Conservation (phyloP, 2,888 invertebrate species). For the Chalcosyrphus nemorum region DNA sequence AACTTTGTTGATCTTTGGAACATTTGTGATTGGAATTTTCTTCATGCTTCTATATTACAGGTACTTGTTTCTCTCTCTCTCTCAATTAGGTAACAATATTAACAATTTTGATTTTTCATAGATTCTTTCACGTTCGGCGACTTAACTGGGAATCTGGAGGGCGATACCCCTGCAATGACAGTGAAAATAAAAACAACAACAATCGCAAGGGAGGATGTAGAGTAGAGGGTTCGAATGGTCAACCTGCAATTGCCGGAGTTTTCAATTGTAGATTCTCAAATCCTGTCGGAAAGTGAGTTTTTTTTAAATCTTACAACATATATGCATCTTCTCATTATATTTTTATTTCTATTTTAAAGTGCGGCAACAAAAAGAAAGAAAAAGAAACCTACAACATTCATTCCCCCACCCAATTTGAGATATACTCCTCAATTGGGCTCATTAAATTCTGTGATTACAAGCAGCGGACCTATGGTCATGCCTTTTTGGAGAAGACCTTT, state of each 20-base stretch:
- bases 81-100: background rate
- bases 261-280: slow-evolving; percentile 94
- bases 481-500: slow-evolving; percentile 90
- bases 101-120: slow-evolving; percentile 79
- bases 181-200: slow-evolving; percentile 44
- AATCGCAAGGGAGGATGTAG: slow-evolving; percentile 40
- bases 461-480: slow-evolving; percentile 82
- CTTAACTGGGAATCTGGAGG: slow-evolving; percentile 87
- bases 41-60: slow-evolving; percentile 89
- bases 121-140: slow-evolving; percentile 92
- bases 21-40: slow-evolving; percentile 85
- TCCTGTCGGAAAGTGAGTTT: slow-evolving; percentile 85
- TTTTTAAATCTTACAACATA: background rate
- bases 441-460: slow-evolving; percentile 42
- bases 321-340: background rate
- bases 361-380: slow-evolving; percentile 88
- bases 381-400: slow-evolving; percentile 94
- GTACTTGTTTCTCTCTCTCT: slow-evolving; percentile 76
- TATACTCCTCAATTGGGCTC: slow-evolving; percentile 70
- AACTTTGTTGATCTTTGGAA: slow-evolving; percentile 83
- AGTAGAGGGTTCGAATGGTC: slow-evolving; percentile 66
- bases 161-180: slow-evolving; percentile 77
- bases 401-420: slow-evolving; percentile 86
- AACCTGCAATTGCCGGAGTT: slow-evolving; percentile 88
- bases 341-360: slow-evolving; percentile 1